Evolutionary conservation across 2,888 invertebrate species (phyloP).

Genomic region (Ypsolopha sequella): DNA sequence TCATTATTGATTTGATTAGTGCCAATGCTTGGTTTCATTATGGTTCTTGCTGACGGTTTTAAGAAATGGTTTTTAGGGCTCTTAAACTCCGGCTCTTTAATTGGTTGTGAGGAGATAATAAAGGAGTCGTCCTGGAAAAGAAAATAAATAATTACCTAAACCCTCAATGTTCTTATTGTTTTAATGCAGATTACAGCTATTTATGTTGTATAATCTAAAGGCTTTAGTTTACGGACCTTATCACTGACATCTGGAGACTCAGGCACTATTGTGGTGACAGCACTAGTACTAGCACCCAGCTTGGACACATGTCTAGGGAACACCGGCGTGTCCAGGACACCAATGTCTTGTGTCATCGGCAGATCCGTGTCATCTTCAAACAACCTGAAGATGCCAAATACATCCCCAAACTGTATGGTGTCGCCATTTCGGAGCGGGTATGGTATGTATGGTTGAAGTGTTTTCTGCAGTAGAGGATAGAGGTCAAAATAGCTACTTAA

Average conservation of each 20-base stretch:
- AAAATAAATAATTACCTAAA: neutral
- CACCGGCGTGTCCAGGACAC: conserved; percentile 47
- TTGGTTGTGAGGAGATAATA: conserved; percentile 35
- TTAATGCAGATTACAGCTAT: neutral
- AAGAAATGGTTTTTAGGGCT: conserved; percentile 31
- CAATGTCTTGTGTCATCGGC: conserved; percentile 30
- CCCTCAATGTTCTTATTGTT: neutral
- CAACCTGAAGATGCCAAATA: conserved; percentile 49
- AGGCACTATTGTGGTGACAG: conserved; percentile 33
- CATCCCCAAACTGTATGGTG: conserved; percentile 51
- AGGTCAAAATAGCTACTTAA: too few species aligned
- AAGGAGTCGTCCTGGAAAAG: conserved; percentile 54
- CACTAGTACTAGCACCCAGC: conserved; percentile 16
- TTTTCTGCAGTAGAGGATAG: conserved; percentile 27
- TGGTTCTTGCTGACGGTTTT: conserved; percentile 33
- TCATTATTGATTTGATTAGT: conserved; percentile 37
- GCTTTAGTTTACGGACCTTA: conserved; percentile 25
- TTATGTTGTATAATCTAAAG: too few species aligned
- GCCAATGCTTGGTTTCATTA: conserved; percentile 34
- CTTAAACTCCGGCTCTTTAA: conserved; percentile 21
- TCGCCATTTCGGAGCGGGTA: conserved; percentile 45
- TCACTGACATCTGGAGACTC: conserved; percentile 61
- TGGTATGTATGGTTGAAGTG: conserved; percentile 43
- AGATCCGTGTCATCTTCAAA: conserved; percentile 41
- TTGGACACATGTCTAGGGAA: conserved; percentile 21